Evolutionary conservation across 2,797 vertebrate species (phyloP).

Genomic region (Fistularia commersonii): DNA sequence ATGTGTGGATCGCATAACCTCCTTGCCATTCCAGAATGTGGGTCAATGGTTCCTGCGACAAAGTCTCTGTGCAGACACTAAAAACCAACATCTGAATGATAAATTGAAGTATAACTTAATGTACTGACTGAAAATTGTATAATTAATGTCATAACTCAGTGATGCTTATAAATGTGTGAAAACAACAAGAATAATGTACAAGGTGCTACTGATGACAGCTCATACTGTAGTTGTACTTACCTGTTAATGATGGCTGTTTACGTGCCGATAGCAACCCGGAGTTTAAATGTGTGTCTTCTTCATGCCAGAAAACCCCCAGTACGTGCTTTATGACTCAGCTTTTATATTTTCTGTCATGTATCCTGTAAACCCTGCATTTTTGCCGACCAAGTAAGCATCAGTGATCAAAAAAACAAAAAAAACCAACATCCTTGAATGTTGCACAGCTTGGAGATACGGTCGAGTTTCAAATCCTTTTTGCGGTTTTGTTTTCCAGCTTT

Average conservation of each 20-base stretch:
- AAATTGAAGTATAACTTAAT: no score
- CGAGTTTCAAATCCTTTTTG: no score
- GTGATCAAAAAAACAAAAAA: no score
- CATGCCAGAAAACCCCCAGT: background rate
- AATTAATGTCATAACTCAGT: slow-evolving; percentile 11
- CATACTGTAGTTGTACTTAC: slow-evolving; percentile 7
- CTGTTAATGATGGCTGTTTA: slow-evolving; percentile 17
- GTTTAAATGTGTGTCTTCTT: slow-evolving; percentile 30
- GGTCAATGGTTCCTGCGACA: slow-evolving; percentile 1
- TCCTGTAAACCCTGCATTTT: slow-evolving; percentile 21
- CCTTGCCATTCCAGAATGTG: slow-evolving; percentile 4
- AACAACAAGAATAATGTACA: slow-evolving; percentile 15
- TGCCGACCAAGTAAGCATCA: background rate
- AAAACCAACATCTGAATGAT: no score
- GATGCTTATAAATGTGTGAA: slow-evolving; percentile 16
- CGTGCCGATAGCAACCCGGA: slow-evolving; percentile 11
- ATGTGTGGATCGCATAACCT: slow-evolving; percentile 28
- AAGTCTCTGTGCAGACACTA: no score
- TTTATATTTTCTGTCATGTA: slow-evolving; percentile 19
- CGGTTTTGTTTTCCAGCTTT: no score
- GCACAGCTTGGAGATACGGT: no score
- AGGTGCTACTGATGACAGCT: slow-evolving; percentile 15
- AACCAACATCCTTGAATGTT: no score
- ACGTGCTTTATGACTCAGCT: background rate
- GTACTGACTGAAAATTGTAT: no score